These are phyloP conservation scores for Prenolepis imparis DNA, from an alignment of 2,888 invertebrate species.

Conservation along the genomic window DNA sequence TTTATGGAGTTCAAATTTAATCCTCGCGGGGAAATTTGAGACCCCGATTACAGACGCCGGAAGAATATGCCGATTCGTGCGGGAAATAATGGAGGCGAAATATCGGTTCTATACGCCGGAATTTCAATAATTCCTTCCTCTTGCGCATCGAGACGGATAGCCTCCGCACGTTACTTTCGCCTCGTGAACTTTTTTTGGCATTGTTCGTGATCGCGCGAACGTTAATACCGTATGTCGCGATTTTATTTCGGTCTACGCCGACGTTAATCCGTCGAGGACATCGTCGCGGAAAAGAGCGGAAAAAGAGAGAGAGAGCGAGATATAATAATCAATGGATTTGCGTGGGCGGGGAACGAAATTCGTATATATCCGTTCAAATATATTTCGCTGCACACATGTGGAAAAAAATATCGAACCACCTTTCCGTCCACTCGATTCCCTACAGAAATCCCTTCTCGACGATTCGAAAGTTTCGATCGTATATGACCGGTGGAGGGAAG, in stretches of 20 bases:
- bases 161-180: conserved; percentile 51
- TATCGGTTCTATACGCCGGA: conserved; percentile 63
- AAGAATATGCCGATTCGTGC: conserved; percentile 54
- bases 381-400: conserved; percentile 69
- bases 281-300: conserved; percentile 12
- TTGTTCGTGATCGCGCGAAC: conserved; percentile 64
- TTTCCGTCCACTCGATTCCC: conserved; percentile 38
- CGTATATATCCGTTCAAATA: conserved; percentile 72
- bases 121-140: conserved; percentile 63
- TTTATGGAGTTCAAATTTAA: conserved; percentile 17
- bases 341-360: conserved; percentile 60
- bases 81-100: conserved; percentile 51
- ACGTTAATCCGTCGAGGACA: conserved; percentile 70
- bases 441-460: conserved; percentile 20
- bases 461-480: conserved; percentile 58
- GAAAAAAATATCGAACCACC: conserved; percentile 67
- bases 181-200: conserved; percentile 47
- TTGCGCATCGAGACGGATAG: conserved; percentile 20
- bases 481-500: conserved; percentile 20
- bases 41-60: conserved; percentile 63
- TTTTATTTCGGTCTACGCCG: conserved; percentile 60
- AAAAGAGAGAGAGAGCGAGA: not conserved
- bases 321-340: not conserved
- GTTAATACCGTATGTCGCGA: conserved; percentile 69
- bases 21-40: conserved; percentile 57